phyloP scores from a whole-genome alignment of 1,140 invertebrate genomes.

The Drosophila sproati region DNA sequence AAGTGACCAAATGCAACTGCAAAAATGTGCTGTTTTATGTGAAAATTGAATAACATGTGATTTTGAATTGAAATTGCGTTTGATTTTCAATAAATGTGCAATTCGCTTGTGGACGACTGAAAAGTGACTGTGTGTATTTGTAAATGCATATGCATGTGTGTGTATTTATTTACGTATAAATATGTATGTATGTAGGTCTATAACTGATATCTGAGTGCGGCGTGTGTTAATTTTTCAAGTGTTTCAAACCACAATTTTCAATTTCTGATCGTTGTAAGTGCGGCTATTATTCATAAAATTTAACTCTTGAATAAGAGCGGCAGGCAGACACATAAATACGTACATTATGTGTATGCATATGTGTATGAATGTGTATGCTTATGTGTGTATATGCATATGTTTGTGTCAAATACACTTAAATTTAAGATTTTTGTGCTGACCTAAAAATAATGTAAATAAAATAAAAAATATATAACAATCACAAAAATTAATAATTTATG shows the following conservation, averaged over 20 bases:
- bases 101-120: neutral
- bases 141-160: conserved; percentile 7
- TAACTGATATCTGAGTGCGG: neutral
- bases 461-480: too few species aligned
- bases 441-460: too few species aligned
- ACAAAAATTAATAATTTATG: too few species aligned
- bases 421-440: too few species aligned
- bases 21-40: neutral
- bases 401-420: too few species aligned
- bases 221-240: neutral
- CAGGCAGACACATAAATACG: too few species aligned
- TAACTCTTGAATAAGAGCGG: too few species aligned
- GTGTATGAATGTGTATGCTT: neutral
- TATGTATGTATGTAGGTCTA: neutral
- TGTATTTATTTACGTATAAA: conserved; percentile 17
- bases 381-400: neutral
- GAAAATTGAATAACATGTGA: neutral
- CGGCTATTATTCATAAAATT: too few species aligned
- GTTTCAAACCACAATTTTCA: neutral
- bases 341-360: neutral
- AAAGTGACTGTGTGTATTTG: conserved; percentile 2
- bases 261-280: too few species aligned
- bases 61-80: neutral
- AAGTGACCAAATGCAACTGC: neutral
- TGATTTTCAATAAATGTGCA: neutral